A percentile compares a stretch with the other conserved stretches of the same genome.
These are phyloP conservation scores for Pocillopora meandrina DNA, from an alignment of 92 coral and sea anemone species.

Conservation along the genomic window DNA sequence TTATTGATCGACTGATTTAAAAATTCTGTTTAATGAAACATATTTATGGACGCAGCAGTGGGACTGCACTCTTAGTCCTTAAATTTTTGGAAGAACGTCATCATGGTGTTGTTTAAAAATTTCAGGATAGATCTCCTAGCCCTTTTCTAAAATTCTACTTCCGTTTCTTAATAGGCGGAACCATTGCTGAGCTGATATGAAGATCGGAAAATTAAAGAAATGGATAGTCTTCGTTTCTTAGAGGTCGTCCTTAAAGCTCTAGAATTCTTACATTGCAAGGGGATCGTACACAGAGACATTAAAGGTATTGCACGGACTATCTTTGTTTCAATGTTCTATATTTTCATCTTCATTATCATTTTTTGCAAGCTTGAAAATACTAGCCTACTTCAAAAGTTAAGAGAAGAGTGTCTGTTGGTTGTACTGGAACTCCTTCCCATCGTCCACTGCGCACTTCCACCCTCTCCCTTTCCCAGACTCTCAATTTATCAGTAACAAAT, in stretches of 20 bases:
- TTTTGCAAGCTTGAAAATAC: too few species aligned
- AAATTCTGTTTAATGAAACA: too few species aligned
- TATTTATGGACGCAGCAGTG: too few species aligned
- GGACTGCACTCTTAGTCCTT: too few species aligned
- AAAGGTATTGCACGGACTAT: slow-evolving; percentile 42
- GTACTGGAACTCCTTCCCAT: neutral
- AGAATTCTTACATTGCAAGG: slow-evolving; percentile 56
- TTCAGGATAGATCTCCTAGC: neutral
- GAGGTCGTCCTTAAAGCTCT: slow-evolving; percentile 56
- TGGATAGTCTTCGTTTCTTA: slow-evolving; percentile 15
- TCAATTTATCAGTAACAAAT: neutral
- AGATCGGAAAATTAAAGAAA: neutral
- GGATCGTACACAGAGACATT: slow-evolving; percentile 66
- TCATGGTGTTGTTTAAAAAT: too few species aligned
- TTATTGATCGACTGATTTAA: too few species aligned
- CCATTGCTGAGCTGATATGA: slow-evolving; percentile 35
- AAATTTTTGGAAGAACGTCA: too few species aligned
- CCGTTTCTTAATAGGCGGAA: slow-evolving; percentile 28
- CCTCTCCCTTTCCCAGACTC: neutral
- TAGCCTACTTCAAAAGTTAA: too few species aligned
- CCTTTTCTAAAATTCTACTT: neutral
- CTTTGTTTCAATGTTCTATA: neutral
- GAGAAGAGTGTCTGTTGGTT: neutral
- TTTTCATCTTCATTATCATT: neutral
- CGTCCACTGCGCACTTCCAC: neutral